Evolutionary conservation across 1,140 invertebrate genomes (phyloP).

Genomic region (Orchesella cincta): DNA sequence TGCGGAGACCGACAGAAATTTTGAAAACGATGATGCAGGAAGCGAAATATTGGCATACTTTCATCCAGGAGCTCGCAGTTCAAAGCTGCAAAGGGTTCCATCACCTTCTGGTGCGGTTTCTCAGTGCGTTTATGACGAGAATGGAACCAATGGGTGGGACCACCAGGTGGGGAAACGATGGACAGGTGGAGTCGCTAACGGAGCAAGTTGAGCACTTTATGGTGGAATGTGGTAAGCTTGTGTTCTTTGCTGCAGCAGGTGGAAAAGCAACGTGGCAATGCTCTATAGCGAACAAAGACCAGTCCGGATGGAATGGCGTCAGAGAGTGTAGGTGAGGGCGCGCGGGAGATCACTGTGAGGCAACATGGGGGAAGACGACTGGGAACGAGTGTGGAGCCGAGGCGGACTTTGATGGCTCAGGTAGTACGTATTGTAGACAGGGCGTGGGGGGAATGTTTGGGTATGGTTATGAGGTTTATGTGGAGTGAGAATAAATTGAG

Average conservation of each 20-base stretch:
- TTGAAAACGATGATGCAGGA: slow-evolving; percentile 4
- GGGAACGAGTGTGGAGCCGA: slow-evolving; percentile 84
- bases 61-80: slow-evolving; percentile 19
- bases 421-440: no score
- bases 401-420: slow-evolving; percentile 94
- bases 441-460: slow-evolving; percentile 91
- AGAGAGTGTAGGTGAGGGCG: neutral
- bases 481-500: no score
- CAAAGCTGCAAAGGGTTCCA: neutral
- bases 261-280: neutral
- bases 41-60: neutral
- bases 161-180: slow-evolving; percentile 10
- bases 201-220: neutral
- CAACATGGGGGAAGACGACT: slow-evolving; percentile 92
- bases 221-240: neutral
- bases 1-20: neutral
- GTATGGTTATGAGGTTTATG: neutral
- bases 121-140: slow-evolving; percentile 35
- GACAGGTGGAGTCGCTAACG: slow-evolving; percentile 13
- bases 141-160: neutral
- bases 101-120: neutral
- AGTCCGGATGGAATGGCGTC: neutral
- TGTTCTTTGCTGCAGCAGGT: neutral
- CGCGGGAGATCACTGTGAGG: slow-evolving; percentile 60
- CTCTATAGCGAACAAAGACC: neutral